Percentiles rank a stretch among this genome's conserved stretches.
Evolutionary conservation across 2,797 vertebrate species (phyloP).

Genomic region (Limnodromus scolopaceus): DNA sequence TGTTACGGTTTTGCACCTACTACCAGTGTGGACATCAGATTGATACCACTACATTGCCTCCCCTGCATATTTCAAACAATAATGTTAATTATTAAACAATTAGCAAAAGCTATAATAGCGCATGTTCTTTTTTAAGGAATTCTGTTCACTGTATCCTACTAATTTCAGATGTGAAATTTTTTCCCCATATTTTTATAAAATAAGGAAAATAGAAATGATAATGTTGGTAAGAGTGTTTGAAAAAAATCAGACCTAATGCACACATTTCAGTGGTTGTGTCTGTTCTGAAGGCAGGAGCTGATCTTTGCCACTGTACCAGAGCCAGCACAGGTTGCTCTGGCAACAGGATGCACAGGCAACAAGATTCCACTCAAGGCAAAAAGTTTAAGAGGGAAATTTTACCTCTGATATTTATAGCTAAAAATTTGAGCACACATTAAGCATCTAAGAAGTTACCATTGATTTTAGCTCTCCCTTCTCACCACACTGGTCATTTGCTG

Average conservation of each 20-base stretch:
- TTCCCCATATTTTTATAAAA: not conserved
- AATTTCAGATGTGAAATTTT: not conserved
- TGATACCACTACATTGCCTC: not conserved
- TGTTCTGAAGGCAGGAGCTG: not conserved
- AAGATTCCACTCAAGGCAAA: not conserved
- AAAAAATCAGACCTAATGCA: not conserved
- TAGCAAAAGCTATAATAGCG: not conserved
- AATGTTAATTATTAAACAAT: not conserved
- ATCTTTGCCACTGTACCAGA: slow-evolving; percentile 1
- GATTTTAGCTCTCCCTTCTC: not conserved
- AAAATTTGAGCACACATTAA: not conserved
- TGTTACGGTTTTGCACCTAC: not conserved
- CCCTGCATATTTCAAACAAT: not conserved
- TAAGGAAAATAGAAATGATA: not conserved
- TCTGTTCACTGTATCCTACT: not conserved
- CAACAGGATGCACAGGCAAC: slow-evolving; percentile 42
- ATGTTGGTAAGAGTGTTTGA: not conserved
- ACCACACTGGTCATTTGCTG: not conserved
- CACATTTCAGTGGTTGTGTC: not conserved
- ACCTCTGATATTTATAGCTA: not conserved
- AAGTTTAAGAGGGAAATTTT: slow-evolving; percentile 10
- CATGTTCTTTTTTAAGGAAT: not conserved
- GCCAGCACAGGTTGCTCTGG: slow-evolving; percentile 39
- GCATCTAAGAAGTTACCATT: not conserved
- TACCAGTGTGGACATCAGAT: not conserved